Evolutionary conservation across 2,888 invertebrate genomes (phyloP).

Genomic region (Anagyrus pseudococci): DNA sequence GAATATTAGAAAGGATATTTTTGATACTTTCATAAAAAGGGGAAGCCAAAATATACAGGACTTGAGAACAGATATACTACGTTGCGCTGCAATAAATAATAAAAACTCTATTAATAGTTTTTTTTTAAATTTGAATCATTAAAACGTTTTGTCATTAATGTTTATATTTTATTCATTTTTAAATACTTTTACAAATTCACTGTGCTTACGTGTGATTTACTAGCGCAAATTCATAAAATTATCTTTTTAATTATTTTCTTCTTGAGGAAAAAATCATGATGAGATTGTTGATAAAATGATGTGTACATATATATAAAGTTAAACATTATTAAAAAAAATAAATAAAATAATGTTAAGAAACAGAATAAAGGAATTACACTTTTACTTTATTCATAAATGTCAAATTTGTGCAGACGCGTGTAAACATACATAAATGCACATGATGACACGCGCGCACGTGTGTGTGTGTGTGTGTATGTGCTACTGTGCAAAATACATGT

Average conservation of each 20-base stretch:
- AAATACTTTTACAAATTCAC: conserved; percentile 6
- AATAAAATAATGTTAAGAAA: conserved; percentile 11
- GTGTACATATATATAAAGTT: conserved; percentile 36
- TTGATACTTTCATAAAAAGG: conserved; percentile 67
- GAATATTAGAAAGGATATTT: conserved; percentile 65
- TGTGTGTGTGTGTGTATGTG: too few species aligned
- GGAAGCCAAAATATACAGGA: conserved; percentile 54
- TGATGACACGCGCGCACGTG: too few species aligned
- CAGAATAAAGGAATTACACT: conserved; percentile 20
- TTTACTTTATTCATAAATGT: conserved; percentile 15
- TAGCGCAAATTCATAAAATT: conserved; percentile 14
- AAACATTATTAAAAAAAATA: conserved; percentile 23
- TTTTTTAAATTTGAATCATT: conserved; percentile 17
- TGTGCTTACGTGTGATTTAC: conserved; percentile 5
- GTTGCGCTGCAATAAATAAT: conserved; percentile 22
- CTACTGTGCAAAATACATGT: too few species aligned
- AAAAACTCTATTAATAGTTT: conserved; percentile 9
- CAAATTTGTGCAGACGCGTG: conserved; percentile 10
- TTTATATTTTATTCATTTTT: conserved; percentile 21
- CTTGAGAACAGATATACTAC: conserved; percentile 48
- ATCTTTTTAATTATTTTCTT: conserved; percentile 23
- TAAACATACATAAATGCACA: too few species aligned
- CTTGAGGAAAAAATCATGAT: conserved; percentile 19
- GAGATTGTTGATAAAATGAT: conserved; percentile 31
- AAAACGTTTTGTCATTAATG: conserved; percentile 12